These are phyloP conservation scores for Aythya baeri DNA, from an alignment of 2,113 vertebrate genomes.

Conservation along the genomic window DNA sequence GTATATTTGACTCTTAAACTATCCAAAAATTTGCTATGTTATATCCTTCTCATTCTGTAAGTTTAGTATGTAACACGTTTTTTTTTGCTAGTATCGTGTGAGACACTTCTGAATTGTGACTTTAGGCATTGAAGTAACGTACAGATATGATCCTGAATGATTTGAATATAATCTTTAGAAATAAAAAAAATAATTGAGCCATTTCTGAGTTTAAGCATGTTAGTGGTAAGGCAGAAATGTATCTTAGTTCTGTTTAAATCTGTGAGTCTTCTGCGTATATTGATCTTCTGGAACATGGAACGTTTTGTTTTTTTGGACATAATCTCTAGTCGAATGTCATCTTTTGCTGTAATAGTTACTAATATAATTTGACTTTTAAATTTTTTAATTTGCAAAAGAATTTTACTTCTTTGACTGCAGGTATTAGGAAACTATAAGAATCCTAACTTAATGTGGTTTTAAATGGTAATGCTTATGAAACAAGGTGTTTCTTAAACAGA, in stretches of 20 bases:
- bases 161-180: not conserved
- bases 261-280: not conserved
- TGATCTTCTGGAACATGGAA: not conserved
- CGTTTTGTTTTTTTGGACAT: not conserved
- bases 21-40: not conserved
- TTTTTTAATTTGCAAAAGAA: not conserved
- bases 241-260: not conserved
- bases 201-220: not conserved
- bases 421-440: not conserved
- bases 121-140: not conserved
- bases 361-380: not conserved
- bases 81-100: not conserved
- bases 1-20: not conserved
- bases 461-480: slow-evolving; percentile 1
- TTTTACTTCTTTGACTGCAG: not conserved
- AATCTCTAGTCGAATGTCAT: not conserved
- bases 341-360: not conserved
- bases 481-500: not conserved
- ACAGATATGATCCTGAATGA: not conserved
- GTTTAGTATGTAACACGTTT: not conserved
- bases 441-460: not conserved
- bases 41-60: not conserved
- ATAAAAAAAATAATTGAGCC: not conserved
- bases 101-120: not conserved
- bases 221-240: not conserved